Conservation (phyloP, 2,113 vertebrate species). For the Poecilia latipinna region DNA sequence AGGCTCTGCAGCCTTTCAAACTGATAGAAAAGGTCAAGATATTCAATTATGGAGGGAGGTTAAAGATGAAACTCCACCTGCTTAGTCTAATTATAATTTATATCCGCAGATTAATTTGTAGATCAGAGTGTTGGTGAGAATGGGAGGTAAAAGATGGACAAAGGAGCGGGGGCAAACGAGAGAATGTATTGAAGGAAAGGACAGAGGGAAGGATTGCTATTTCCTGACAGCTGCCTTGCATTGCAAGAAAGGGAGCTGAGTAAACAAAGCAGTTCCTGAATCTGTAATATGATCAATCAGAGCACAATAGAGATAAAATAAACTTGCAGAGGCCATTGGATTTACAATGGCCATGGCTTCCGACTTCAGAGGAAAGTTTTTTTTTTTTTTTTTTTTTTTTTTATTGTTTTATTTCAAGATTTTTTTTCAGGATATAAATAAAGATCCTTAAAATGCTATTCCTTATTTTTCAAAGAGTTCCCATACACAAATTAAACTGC, state of each 20-base stretch:
- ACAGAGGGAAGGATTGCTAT: conserved; percentile 51
- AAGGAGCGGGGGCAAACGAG: conserved; percentile 42
- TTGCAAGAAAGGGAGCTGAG: conserved; percentile 58
- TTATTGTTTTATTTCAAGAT: background rate
- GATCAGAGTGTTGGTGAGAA: conserved; percentile 61
- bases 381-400: background rate
- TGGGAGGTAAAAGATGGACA: conserved; percentile 25
- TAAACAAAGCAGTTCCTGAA: conserved; percentile 62
- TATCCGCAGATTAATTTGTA: conserved; percentile 59
- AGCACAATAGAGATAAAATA: conserved; percentile 31
- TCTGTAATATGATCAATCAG: conserved; percentile 49
- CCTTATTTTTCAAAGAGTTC: no score
- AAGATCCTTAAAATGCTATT: background rate
- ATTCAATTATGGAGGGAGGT: conserved; percentile 68
- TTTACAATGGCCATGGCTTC: background rate
- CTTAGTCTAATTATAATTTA: conserved; percentile 54
- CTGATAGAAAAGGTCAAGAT: conserved; percentile 47
- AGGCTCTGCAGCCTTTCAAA: conserved; percentile 25
- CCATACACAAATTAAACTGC: no score
- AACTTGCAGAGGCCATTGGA: conserved; percentile 1
- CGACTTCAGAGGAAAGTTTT: background rate
- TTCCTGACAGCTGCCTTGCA: conserved; percentile 59
- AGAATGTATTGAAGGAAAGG: conserved; percentile 52
- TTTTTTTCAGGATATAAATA: background rate
- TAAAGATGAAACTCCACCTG: conserved; percentile 60